Conservation (phyloP, 2,797 vertebrate species). For the Rhincodon typus region DNA sequence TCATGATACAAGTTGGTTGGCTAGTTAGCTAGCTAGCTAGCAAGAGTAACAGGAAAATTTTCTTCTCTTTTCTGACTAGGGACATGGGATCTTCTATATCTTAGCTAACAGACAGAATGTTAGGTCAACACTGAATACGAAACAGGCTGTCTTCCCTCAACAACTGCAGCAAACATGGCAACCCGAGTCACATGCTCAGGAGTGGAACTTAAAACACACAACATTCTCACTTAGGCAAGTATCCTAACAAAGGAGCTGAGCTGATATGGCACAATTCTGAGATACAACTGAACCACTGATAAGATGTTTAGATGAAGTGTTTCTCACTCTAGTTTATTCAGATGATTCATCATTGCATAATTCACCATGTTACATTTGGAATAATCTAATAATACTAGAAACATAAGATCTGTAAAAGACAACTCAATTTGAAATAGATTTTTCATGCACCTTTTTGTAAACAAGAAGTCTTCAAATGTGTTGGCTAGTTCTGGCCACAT, state of each 20-base stretch:
- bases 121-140: background rate
- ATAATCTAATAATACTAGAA: background rate
- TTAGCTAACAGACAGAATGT: background rate
- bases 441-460: conserved; percentile 83
- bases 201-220: background rate
- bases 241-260: background rate
- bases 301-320: background rate
- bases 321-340: background rate
- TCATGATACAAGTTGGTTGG: background rate
- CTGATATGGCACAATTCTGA: background rate
- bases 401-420: background rate
- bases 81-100: background rate
- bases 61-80: background rate
- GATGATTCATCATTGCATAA: background rate
- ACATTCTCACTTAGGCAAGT: background rate
- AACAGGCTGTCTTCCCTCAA: too few relatives aligned
- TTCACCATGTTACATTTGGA: background rate
- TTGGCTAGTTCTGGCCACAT: conserved; percentile 96
- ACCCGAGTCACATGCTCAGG: background rate
- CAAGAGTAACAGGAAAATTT: background rate
- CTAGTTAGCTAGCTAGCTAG: background rate
- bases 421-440: background rate
- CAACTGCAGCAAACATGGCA: background rate
- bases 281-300: background rate
- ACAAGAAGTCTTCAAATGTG: conserved; percentile 94